Evolutionary conservation across 53 echinoderm and acorn worm species (phyloP), one percentile per base, ranked within the genome.

Genomic region (Astropecten irregularis): DNA sequence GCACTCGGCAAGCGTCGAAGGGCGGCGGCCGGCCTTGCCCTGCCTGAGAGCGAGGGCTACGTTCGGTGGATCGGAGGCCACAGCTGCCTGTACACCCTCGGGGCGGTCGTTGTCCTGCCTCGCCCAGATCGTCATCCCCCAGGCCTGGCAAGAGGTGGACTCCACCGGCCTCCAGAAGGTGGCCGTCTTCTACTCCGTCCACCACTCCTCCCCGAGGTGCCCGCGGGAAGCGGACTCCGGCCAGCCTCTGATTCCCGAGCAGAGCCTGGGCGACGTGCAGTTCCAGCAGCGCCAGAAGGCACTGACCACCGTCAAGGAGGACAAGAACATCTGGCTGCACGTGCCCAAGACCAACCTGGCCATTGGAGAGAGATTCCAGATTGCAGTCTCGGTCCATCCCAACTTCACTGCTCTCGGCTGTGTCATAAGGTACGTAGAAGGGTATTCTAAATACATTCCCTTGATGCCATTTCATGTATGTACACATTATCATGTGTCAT

Each of bases 381-480:
- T 89, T 47, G 55, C 89, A 9, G 89, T 89, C 26, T 63, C 82
- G 9, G 71, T 92, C 46, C 92, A 82, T 37, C 76, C 35, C 10
- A 89, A 89, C 71, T 88, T 82, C 21, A 88, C 82, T 0, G 71
- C 69, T 35, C 44, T 64, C 2, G 64, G 71, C 27, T 92, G 85
- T 48, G 77, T 86, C 26, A 71, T 92, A 15, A 89, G 89, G 92
- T 92, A 81, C n/a, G 92, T 54, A 38, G n/a, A n/a, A n/a, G n/a
- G 14, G 5, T 64, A 26, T 15, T 64, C 30, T 15, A 64, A 16
- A 6, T 13, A 3, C 25, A 64, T n/a, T n/a, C n/a, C n/a, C n/a
- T n/a, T n/a, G n/a, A n/a, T n/a, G n/a, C n/a, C n/a, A n/a, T n/a
- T n/a, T n/a, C n/a, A n/a, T n/a, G n/a, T n/a, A n/a, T n/a, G n/a